Evolutionary conservation across 1,140 invertebrate genomes (phyloP).

Genomic region (Aleiodes sp.): DNA sequence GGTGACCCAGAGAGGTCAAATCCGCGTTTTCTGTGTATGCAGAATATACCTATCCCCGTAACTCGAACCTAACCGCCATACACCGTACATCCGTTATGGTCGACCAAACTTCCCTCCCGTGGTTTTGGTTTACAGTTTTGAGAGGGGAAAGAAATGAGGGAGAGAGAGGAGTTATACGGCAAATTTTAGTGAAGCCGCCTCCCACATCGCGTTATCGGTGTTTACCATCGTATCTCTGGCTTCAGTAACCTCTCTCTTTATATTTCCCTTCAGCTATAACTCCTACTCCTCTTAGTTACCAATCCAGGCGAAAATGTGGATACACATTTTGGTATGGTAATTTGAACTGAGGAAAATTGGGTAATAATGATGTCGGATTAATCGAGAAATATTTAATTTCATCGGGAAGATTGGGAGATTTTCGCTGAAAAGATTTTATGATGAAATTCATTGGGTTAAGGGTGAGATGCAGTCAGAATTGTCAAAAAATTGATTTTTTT

Average conservation of each 20-base stretch:
- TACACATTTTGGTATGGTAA: too few relatives aligned
- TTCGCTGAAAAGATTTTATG: too few relatives aligned
- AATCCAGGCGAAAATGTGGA: too few relatives aligned
- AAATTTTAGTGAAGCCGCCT: neutral
- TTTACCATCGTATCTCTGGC: neutral
- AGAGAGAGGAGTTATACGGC: neutral
- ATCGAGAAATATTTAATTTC: too few relatives aligned
- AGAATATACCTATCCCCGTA: slow-evolving; percentile 17
- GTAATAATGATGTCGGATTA: too few relatives aligned
- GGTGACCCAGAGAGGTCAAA: slow-evolving; percentile 29
- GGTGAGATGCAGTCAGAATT: too few relatives aligned
- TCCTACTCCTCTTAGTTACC: neutral
- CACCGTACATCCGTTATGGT: slow-evolving; percentile 41
- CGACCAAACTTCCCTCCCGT: slow-evolving; percentile 40
- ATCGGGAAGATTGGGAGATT: too few relatives aligned
- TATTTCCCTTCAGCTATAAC: neutral
- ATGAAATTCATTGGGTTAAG: too few relatives aligned
- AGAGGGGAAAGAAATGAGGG: too few relatives aligned
- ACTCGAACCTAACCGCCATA: slow-evolving; percentile 33
- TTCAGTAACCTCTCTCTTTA: neutral
- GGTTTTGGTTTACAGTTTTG: slow-evolving; percentile 30
- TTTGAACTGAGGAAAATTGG: too few relatives aligned
- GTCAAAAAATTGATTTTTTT: too few relatives aligned
- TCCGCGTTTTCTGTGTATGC: slow-evolving; percentile 23
- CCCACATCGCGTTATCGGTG: slow-evolving; percentile 9